phyloP scores from a whole-genome alignment of 2,888 invertebrate genomes.

The Cancer borealis region DNA sequence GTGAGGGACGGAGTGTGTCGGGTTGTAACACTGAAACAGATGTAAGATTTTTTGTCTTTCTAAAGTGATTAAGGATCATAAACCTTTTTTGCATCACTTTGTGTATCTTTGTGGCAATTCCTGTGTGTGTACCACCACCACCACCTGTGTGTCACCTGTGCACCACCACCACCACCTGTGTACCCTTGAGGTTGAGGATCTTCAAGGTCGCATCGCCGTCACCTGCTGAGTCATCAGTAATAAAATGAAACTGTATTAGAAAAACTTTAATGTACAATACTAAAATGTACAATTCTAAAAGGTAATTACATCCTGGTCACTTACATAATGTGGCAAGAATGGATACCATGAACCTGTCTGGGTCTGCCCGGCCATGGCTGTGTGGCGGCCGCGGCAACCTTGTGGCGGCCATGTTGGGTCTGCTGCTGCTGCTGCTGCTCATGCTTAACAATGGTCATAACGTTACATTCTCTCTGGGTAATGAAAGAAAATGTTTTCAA shows the following conservation, averaged over 20 bases:
- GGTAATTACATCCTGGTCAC: not conserved
- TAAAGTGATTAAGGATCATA: slow-evolving; percentile 13
- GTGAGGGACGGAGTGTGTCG: not conserved
- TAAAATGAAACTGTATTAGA: not conserved
- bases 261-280: slow-evolving; percentile 10
- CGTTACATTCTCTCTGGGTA: not conserved
- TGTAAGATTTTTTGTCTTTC: slow-evolving; percentile 22
- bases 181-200: not conserved
- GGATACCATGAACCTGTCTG: not conserved
- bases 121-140: not conserved
- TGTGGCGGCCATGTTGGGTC: not conserved
- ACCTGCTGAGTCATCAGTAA: not conserved
- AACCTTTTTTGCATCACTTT: slow-evolving; percentile 3
- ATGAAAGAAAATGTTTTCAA: not conserved
- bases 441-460: not conserved
- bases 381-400: not conserved
- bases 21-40: not conserved
- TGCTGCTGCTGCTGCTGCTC: not conserved
- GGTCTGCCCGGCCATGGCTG: not conserved
- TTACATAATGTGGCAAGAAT: not conserved
- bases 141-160: not conserved
- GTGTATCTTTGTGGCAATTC: not conserved
- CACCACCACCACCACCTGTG: too few species aligned
- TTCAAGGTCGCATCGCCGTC: not conserved
- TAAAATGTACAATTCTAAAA: slow-evolving; percentile 8